phyloP scores from a whole-genome alignment of 2,888 invertebrate species.

The Andrena haemorrhoa region DNA sequence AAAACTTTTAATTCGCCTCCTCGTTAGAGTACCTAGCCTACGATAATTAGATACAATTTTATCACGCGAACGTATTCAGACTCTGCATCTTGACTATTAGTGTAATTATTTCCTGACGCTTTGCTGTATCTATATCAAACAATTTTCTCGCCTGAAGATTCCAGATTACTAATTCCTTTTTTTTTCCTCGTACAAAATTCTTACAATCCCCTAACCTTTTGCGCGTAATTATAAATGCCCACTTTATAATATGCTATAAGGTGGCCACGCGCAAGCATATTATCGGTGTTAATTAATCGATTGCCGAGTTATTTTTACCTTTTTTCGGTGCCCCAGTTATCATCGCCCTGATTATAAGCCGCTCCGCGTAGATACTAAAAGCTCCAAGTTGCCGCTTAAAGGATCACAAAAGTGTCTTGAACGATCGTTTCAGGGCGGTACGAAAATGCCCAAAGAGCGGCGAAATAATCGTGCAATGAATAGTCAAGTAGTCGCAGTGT shows the following conservation, averaged over 20 bases:
- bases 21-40: not conserved
- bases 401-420: slow-evolving; percentile 9
- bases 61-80: not conserved
- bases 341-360: slow-evolving; percentile 9
- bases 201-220: not conserved
- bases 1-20: slow-evolving; percentile 1
- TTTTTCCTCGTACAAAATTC: not conserved
- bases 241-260: not conserved
- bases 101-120: not conserved
- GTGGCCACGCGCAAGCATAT: slow-evolving; percentile 7
- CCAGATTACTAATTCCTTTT: not conserved
- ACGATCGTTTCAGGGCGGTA: not conserved
- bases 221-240: slow-evolving; percentile 1
- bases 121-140: not conserved
- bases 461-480: slow-evolving; percentile 58
- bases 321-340: slow-evolving; percentile 40
- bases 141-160: not conserved
- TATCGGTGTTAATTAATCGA: slow-evolving; percentile 34
- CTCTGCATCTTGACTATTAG: not conserved
- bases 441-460: slow-evolving; percentile 12
- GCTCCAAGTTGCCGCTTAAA: not conserved
- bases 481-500: slow-evolving; percentile 53
- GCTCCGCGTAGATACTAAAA: not conserved
- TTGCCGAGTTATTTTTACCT: slow-evolving; percentile 41
- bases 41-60: not conserved